phyloP scores from a whole-genome alignment of 2,888 invertebrate genomes.

The Macrophya alboannulata region DNA sequence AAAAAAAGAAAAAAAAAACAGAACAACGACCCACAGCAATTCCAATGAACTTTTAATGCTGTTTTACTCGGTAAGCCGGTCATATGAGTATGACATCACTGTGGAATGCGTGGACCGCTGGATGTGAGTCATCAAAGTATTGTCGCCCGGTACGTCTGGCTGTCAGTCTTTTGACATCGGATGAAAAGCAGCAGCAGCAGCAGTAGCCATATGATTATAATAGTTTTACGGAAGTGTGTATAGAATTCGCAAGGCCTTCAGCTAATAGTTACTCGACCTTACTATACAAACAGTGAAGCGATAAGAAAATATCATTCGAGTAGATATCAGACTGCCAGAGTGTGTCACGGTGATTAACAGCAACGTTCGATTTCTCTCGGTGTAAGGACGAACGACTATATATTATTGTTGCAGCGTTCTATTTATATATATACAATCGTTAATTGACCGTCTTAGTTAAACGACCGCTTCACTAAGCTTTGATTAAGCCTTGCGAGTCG shows the following conservation, averaged over 20 bases:
- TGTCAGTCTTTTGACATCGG: slow-evolving; percentile 13
- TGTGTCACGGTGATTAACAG: slow-evolving; percentile 49
- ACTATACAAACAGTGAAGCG: neutral
- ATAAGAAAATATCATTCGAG: slow-evolving; percentile 37
- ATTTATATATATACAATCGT: slow-evolving; percentile 17
- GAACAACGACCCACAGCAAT: neutral
- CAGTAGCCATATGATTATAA: neutral
- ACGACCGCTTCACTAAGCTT: slow-evolving; percentile 3
- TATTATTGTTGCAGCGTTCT: neutral
- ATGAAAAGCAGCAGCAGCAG: neutral
- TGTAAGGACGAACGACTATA: neutral
- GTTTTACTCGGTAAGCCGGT: slow-evolving; percentile 54
- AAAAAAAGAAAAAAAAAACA: neutral
- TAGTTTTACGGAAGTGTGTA: slow-evolving; percentile 21
- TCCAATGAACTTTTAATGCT: slow-evolving; percentile 58
- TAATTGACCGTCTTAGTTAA: slow-evolving; percentile 17
- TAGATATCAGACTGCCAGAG: neutral
- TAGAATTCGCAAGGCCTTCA: neutral
- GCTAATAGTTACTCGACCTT: neutral
- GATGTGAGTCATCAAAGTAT: slow-evolving; percentile 53
- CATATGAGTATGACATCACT: slow-evolving; percentile 76
- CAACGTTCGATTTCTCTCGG: slow-evolving; percentile 46
- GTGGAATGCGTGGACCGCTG: slow-evolving; percentile 74
- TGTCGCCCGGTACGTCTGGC: slow-evolving; percentile 38
- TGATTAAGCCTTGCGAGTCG: slow-evolving; percentile 5